A percentile compares a stretch with the other conserved stretches of the same genome.
Evolutionary conservation across 1,140 invertebrate genomes (phyloP).

Genomic region (Archegozetes longisetosus): DNA sequence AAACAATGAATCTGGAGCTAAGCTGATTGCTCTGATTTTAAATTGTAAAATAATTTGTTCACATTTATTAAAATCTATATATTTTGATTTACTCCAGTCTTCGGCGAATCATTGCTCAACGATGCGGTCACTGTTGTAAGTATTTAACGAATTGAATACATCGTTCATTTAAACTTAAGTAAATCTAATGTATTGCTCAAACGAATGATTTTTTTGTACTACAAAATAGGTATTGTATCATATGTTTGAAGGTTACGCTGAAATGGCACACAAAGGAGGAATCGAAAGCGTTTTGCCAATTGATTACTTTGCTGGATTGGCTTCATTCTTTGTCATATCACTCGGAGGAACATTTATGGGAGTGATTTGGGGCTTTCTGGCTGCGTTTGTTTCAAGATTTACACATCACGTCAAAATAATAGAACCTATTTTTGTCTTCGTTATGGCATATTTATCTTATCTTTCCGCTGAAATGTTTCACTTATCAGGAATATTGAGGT

Average conservation of each 20-base stretch:
- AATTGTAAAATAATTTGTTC: neutral
- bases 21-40: neutral
- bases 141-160: constrained; percentile 20
- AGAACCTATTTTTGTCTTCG: constrained; percentile 94
- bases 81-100: constrained; percentile 41
- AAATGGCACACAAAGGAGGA: constrained; percentile 44
- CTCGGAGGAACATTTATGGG: constrained; percentile 86
- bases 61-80: neutral
- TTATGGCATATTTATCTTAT: constrained; percentile 96
- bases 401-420: constrained; percentile 91
- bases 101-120: constrained; percentile 94
- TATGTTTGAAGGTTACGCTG: constrained; percentile 79
- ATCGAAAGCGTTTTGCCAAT: constrained; percentile 41
- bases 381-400: constrained; percentile 85
- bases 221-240: constrained; percentile 64
- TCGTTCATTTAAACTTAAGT: neutral
- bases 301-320: constrained; percentile 66
- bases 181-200: neutral
- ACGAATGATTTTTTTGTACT: neutral
- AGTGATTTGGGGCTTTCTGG: constrained; percentile 82
- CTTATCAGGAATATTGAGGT: constrained; percentile 93
- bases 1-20: neutral
- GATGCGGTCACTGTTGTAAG: constrained; percentile 82
- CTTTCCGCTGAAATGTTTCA: constrained; percentile 95
- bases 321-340: constrained; percentile 84